Evolutionary conservation across 1,140 invertebrate genomes (phyloP).

Genomic region (Lepidurus arcticus): DNA sequence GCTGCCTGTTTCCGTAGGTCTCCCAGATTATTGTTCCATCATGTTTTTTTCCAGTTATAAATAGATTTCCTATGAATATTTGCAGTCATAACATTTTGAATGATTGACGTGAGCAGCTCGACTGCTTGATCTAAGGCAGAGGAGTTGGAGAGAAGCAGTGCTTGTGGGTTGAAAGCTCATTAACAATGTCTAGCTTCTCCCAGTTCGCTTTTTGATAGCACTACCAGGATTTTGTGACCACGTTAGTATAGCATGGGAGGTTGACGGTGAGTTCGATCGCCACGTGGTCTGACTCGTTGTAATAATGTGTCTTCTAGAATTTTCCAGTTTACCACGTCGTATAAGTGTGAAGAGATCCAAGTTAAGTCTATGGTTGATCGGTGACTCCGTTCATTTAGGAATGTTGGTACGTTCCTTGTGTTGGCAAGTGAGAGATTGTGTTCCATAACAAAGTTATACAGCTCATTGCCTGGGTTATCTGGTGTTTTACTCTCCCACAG

Average conservation of each 20-base stretch:
- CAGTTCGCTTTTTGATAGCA: slow-evolving; percentile 12
- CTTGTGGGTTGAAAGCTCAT: background rate
- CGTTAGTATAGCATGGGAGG: background rate
- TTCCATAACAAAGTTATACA: no score
- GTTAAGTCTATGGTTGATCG: slow-evolving; percentile 12
- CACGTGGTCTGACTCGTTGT: no score
- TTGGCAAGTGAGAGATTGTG: no score
- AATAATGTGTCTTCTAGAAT: background rate
- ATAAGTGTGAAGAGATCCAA: background rate
- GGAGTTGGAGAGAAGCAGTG: background rate
- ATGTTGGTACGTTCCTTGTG: background rate
- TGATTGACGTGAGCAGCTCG: background rate
- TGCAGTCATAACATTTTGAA: background rate
- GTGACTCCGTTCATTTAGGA: background rate
- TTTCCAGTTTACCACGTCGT: background rate
- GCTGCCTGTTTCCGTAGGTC: background rate
- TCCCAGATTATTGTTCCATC: background rate
- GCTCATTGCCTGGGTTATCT: no score
- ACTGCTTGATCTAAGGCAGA: background rate
- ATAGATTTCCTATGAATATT: background rate
- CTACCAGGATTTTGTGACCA: background rate
- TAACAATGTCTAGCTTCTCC: background rate
- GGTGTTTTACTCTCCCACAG: no score
- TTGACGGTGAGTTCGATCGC: background rate
- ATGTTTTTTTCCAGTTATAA: background rate